Evolutionary conservation across 1,140 invertebrate species (phyloP), one percentile per base, ranked within the genome.

Genomic region (Ips nitidus): DNA sequence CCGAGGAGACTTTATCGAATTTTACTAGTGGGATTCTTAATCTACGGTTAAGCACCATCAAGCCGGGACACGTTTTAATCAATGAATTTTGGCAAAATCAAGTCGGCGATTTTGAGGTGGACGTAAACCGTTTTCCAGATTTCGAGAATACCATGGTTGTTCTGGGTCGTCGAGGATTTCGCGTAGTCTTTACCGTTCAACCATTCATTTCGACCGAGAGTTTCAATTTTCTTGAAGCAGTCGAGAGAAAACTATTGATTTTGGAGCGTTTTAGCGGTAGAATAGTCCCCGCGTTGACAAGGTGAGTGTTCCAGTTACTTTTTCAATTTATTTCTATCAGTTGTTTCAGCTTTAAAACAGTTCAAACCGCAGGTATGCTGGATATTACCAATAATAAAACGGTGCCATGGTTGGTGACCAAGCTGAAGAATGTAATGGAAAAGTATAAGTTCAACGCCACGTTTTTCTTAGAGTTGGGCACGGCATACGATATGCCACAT

Each of bases 401-500:
- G 0, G 80, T 91, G 1, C 86, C 90, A 0, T 98, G 95, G 95
- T 84, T 95, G 36, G 78, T 89, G 2, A 82, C 86, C 39, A 91
- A 93, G 77, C 80, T 98, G 1, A 85, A 90, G 71, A 80, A 82
- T 1, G 81, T 97, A 0, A 86, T 89, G 39, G 84, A 86, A 1
- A 86, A 88, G 42, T 94, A 93, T 70, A 86, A 91, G 41, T 91
- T 98, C 4, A 91, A 95, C 76, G 90, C 93, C 1, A 22, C 22
- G 22, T 96, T 96, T 78, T 97, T 93, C 74, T 85, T 98, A 53
- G 95, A 98, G 76, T 83, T 95, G 39, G 95, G 95, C 0, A 93
- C 93, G 2, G 90, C 92, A 0, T 90, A 91, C 55, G 92, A 94
- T 74, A 87, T 97, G 82, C 95, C 95, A 0, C 87, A 90, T 71